Conservation (phyloP, 2,888 invertebrate genomes). For the Sminthurinus aureus region DNA sequence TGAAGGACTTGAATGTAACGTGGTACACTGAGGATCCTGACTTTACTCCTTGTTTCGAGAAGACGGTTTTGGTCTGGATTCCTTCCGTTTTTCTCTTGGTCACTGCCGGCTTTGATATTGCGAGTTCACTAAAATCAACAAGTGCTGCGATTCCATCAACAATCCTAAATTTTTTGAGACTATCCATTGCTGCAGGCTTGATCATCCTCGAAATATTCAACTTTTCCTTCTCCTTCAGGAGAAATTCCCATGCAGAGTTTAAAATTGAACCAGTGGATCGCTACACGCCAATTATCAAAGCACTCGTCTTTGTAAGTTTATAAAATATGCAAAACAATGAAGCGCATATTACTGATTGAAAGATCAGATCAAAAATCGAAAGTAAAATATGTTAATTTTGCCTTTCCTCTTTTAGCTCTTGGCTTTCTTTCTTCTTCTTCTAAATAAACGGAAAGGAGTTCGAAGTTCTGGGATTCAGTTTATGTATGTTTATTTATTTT, state of each 20-base stretch:
- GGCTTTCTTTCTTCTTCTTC: conserved; percentile 69
- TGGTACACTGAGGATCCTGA: conserved; percentile 77
- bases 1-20: conserved; percentile 76
- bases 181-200: conserved; percentile 32
- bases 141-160: conserved; percentile 52
- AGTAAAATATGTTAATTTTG: too few species aligned
- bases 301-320: conserved; percentile 47
- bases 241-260: not conserved
- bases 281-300: conserved; percentile 42
- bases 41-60: conserved; percentile 90
- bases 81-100: conserved; percentile 86
- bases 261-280: conserved; percentile 44
- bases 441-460: conserved; percentile 85
- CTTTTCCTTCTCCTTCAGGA: not conserved
- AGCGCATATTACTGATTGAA: too few species aligned
- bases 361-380: too few species aligned
- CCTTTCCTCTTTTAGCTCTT: conserved; percentile 3
- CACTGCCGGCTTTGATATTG: conserved; percentile 71
- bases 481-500: conserved; percentile 62
- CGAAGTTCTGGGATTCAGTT: conserved; percentile 89
- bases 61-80: conserved; percentile 87
- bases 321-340: too few species aligned
- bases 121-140: conserved; percentile 47
- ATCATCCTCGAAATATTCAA: conserved; percentile 32
- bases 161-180: conserved; percentile 58